Base-by-base conservation (phyloP, 30 jellyfish, hydroid and myxozoan species). In the Euphysa ruthae region DNA sequence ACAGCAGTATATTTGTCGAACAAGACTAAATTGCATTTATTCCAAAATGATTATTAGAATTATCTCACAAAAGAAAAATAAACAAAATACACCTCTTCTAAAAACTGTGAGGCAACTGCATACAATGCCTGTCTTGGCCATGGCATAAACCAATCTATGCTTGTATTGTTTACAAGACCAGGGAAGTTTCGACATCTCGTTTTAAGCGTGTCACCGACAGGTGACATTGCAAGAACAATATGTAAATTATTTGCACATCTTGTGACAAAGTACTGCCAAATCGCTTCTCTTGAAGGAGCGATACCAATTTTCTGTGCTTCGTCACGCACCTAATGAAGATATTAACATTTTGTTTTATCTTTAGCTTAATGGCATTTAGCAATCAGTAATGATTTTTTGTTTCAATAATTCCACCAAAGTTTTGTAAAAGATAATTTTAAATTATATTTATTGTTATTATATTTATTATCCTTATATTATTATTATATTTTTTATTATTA, bases 91-190 rank as follows among this genome's bases (percentile, higher is more conserved):
- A 85, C 96, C 71, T 73, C 81, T 68, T 79, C 93, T 21, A 88
- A 71, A 34, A 80, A 88, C 20, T 82, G 42, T 30, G 94, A 80
- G 5, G 94, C 97, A 24, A 88, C 97, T 8, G 97, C 97, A 54
- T 69, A 75, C 64, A 88, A 54, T 1, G 97, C 97, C 58, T 88
- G 94, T 32, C 78, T 66, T 23, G 97, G 97, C 97, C 97, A 88
- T 12, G 91, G 83, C 97, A 88, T 79, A 54, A 88, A 88, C 97
- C 97, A 88, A 57, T 88, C 97, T 18, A 88, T 88, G 66, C 94
- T 74, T n/a, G 97, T 88, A 60, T 88, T 88, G 73, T 88, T 88
- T n/a, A 88, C 97, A 58, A 88, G 69, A 1, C 97, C 97, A 8
- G 97, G 97, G 65, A 88, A 88, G 64, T 88, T 88, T 23, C 97